Base-by-base conservation (phyloP, 2,797 vertebrate genomes). In the Tarsius wallacei region DNA sequence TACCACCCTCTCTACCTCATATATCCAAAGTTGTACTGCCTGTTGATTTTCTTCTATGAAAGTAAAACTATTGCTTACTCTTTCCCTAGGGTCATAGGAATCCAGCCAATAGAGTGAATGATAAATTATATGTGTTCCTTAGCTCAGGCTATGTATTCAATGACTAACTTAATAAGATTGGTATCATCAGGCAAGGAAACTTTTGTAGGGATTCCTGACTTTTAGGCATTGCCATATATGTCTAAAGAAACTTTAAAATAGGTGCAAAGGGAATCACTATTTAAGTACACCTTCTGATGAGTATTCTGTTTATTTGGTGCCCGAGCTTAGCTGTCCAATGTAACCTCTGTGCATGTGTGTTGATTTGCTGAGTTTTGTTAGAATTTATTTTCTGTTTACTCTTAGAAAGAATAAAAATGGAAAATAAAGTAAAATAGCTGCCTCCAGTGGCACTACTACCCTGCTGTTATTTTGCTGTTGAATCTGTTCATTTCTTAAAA, bases 391-490 rank as follows among this genome's bases (percentile, higher is more conserved):
- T 83, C 42, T 59, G 6, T 93, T 95, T 73, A 1, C 13, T 86
- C 55, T 78, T 91, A 85, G 31, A 86, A 97, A 42, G 42, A 42
- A 42, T 42, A 42, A 42, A 42, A 42, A 42, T 42, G 42, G 42
- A 42, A 42, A 42, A 76, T 22, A 57, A 83, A 93, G 88, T 49
- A 93, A 87, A 71, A 33, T 24, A 90, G 77, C 66, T 97, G 63
- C 36, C 16, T 89, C 73, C 0, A 61, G 24, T 86, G 77, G 90
- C 49, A 47, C 66, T 93, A 91, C 80, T 96, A 16, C 74, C 13
- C 68, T 98, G 21, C 14, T 61, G 14, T 86, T 90, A 76, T 71
- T 92, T 96, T 87, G 66, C 57, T 80, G 55, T 93, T 64, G 55
- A 90, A 95, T 94, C 42, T 64, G 64, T 97, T 71, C 22, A 94